Conservation (phyloP, 2,113 vertebrate species). For the Notothenia coriiceps region DNA sequence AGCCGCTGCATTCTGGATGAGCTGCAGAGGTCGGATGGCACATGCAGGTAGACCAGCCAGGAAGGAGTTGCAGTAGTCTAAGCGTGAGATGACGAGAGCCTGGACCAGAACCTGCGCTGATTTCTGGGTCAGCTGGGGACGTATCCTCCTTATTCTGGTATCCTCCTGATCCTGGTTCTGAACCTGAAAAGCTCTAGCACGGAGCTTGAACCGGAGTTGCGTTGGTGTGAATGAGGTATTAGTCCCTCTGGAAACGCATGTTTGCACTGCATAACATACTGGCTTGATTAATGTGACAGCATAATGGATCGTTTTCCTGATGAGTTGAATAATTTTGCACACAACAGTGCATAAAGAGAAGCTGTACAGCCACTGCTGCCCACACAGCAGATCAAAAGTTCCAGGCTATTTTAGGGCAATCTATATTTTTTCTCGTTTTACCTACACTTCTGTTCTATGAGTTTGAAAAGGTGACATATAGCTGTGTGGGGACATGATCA, state of each 20-base stretch:
- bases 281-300: conserved; percentile 66
- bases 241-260: conserved; percentile 29
- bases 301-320: conserved; percentile 59
- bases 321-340: conserved; percentile 45
- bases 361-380: neutral
- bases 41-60: too few species aligned
- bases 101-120: too few species aligned
- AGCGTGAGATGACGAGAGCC: too few species aligned
- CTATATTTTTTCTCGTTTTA: neutral
- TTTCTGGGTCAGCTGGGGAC: too few species aligned
- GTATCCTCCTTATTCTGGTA: too few species aligned
- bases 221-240: too few species aligned
- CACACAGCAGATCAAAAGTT: neutral
- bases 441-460: neutral
- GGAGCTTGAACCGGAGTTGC: too few species aligned
- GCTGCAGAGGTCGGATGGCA: too few species aligned
- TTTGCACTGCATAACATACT: conserved; percentile 39
- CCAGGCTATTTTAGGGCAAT: conserved; percentile 13
- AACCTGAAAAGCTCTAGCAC: too few species aligned
- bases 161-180: too few species aligned
- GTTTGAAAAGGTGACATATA: conserved; percentile 40
- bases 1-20: too few species aligned
- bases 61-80: too few species aligned
- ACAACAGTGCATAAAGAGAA: neutral
- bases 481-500: neutral